Evolutionary conservation across 53 echinoderm and acorn worm species (phyloP).

Genomic region (Luidia sarsii): DNA sequence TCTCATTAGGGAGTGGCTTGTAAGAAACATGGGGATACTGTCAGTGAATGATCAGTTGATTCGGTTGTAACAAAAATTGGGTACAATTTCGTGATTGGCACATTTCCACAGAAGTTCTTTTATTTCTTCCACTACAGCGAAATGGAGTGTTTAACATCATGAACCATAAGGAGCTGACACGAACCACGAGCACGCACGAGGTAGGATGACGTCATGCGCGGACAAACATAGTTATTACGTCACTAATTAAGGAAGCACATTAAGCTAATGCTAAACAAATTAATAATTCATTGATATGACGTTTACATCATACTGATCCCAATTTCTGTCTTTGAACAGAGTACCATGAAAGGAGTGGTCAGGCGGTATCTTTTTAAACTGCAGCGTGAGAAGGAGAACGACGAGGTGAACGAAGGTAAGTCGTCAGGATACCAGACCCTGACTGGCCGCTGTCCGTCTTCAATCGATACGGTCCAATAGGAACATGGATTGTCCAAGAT

Average conservation of each 20-base stretch:
- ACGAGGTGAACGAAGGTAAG: constrained; percentile 95
- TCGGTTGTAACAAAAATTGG: too few species aligned
- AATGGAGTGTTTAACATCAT: constrained; percentile 86
- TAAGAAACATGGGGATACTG: too few species aligned
- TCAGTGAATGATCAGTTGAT: too few species aligned
- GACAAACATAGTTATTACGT: too few species aligned
- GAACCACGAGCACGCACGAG: constrained; percentile 65
- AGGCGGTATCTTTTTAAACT: constrained; percentile 92
- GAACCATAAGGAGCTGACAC: constrained; percentile 59
- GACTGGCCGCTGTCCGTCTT: too few species aligned
- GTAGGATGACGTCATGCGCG: constrained; percentile 15
- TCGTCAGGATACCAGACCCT: too few species aligned
- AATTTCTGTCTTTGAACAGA: constrained; percentile 50
- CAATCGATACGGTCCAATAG: too few species aligned
- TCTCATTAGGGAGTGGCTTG: too few species aligned
- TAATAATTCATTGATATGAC: background rate
- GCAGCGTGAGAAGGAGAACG: constrained; percentile 91
- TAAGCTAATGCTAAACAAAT: background rate
- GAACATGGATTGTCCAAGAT: too few species aligned
- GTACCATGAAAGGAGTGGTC: constrained; percentile 83
- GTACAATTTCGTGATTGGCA: too few species aligned
- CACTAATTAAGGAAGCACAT: too few species aligned
- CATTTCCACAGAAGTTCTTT: background rate
- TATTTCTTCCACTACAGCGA: constrained; percentile 60
- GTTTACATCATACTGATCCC: background rate